phyloP scores from a whole-genome alignment of 2,888 invertebrate species.

The Meliscaeva auricollis region DNA sequence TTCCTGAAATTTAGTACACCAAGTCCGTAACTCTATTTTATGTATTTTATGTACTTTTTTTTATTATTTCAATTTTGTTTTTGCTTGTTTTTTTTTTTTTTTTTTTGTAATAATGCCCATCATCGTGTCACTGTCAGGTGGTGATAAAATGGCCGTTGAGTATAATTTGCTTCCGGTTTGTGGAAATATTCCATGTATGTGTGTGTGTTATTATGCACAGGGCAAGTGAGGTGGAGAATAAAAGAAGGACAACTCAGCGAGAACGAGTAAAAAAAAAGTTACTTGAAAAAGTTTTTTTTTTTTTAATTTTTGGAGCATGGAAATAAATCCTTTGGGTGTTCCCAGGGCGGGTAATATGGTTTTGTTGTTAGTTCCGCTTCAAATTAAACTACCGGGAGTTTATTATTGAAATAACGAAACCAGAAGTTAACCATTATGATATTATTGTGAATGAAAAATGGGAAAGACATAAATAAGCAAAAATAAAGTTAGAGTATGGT shows the following conservation, averaged over 20 bases:
- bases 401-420: conserved; percentile 71
- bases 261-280: conserved; percentile 12
- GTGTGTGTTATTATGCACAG: background rate
- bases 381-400: conserved; percentile 62
- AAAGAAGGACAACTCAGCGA: background rate
- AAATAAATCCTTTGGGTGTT: conserved; percentile 58
- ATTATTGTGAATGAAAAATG: conserved; percentile 1
- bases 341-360: conserved; percentile 36
- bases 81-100: background rate
- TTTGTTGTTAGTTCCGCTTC: conserved; percentile 46
- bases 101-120: conserved; percentile 23
- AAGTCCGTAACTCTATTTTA: conserved; percentile 63
- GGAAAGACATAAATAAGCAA: conserved; percentile 1
- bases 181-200: background rate
- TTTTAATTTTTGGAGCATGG: background rate
- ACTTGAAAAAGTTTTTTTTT: conserved; percentile 29
- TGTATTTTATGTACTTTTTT: conserved; percentile 61
- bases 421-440: conserved; percentile 71
- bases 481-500: background rate
- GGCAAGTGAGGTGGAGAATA: background rate
- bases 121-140: conserved; percentile 48
- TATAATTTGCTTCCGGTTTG: conserved; percentile 26
- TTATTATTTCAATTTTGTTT: background rate
- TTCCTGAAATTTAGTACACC: conserved; percentile 72
- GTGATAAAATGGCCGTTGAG: conserved; percentile 21